Evolutionary conservation across 2,888 invertebrate genomes (phyloP).

Genomic region (Meiosimyza decipiens): DNA sequence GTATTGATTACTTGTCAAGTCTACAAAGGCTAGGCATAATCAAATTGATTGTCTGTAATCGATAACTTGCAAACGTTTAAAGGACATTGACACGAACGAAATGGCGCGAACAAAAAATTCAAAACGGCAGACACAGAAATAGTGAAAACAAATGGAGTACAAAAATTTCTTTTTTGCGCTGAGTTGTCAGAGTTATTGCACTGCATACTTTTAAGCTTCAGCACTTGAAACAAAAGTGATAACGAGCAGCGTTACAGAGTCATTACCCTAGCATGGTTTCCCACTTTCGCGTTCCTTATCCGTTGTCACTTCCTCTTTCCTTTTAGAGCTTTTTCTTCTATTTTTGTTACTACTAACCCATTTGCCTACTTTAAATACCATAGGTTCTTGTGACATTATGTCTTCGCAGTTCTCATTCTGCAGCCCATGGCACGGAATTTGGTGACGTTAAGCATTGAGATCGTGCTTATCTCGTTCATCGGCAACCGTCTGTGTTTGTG

Average conservation of each 20-base stretch:
- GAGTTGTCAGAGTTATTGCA: conserved; percentile 2
- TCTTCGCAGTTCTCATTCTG: too few relatives aligned
- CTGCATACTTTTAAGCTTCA: conserved; percentile 18
- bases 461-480: neutral
- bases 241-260: neutral
- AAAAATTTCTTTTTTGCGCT: conserved; percentile 17
- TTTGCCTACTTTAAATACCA: neutral
- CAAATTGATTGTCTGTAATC: conserved; percentile 12
- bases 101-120: neutral
- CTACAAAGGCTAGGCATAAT: neutral
- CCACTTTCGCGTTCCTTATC: neutral
- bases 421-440: too few relatives aligned
- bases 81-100: conserved; percentile 15
- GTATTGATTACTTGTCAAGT: too few relatives aligned
- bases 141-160: neutral
- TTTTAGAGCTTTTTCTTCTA: neutral
- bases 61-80: conserved; percentile 8
- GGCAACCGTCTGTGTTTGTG: neutral
- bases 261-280: conserved; percentile 11
- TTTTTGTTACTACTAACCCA: conserved; percentile 9
- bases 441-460: neutral
- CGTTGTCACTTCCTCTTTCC: neutral
- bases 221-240: conserved; percentile 4
- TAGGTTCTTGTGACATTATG: too few relatives aligned
- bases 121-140: neutral